Evolutionary conservation across 1,140 invertebrate species (phyloP), one percentile per base, ranked within the genome.

Genomic region (Drosophila nikananu): DNA sequence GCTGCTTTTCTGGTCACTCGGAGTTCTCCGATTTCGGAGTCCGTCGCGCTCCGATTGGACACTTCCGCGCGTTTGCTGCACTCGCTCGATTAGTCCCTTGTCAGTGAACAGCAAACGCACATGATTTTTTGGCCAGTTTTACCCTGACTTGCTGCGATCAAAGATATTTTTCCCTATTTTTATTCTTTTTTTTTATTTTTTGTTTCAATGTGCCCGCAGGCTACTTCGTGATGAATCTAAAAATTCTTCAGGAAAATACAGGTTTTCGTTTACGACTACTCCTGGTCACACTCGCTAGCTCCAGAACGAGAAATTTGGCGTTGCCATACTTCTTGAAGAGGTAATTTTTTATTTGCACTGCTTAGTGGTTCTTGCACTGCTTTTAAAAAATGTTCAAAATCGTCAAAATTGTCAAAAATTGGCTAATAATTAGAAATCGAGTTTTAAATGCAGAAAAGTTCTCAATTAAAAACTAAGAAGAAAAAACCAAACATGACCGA

Each of bases 161-260:
- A 27, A 39, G 21, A 37, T 64, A 75, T 75, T 75, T 75, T 64
- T 44, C 23, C 30, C 42, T 48, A 37, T 59, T 46, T 49, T 60
- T 46, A 57, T 46, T 46, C 32, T 37, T 67, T 30, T 71, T 70
- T 70, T 54, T 52, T 52, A 51, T 44, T 55, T 51, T 27, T 66
- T 30, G 65, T 70, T 68, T 23, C 42, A 60, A 46, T 70, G 52
- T 55, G 52, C 13, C 32, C 52, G 52, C 19, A 35, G 15, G 2
- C 8, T 13, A 3, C 10, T 35, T 3, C 10, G 9, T 19, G 10
- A 51, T 12, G 17, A 1, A 0, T n/a, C 25, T 30, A n/a, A 0
- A n/a, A 27, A 27, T 49, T 19, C 10, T 19, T n/a, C 1, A 2
- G 12, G 4, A 54, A 35, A 54, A 21, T 4, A 3, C 0, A 1